Percentiles rank a stretch among this genome's conserved stretches.
Evolutionary conservation across 1,140 invertebrate species (phyloP).

Genomic region (Lethrus apterus): DNA sequence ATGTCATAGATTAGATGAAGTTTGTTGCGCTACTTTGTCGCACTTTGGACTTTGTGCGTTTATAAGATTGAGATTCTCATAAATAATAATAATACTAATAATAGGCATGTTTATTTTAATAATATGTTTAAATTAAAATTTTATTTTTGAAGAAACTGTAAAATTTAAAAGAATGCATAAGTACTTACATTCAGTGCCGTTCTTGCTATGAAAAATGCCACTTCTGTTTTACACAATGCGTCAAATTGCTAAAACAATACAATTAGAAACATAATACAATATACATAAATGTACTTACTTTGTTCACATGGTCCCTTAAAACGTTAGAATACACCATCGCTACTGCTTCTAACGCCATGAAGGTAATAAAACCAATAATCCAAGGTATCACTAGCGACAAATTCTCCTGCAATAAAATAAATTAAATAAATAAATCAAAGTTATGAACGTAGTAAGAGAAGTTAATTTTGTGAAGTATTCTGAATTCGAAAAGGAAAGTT

Average conservation of each 20-base stretch:
- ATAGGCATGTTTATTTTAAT: too few relatives aligned
- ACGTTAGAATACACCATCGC: constrained; percentile 71
- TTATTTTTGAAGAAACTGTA: background rate
- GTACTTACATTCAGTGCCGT: constrained; percentile 62
- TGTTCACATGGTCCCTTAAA: constrained; percentile 66
- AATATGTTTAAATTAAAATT: too few relatives aligned
- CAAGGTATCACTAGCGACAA: constrained; percentile 60
- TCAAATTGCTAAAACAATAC: constrained; percentile 63
- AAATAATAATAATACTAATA: too few relatives aligned
- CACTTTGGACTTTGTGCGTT: too few relatives aligned
- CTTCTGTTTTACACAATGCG: constrained; percentile 63
- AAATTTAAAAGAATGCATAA: constrained; percentile 13
- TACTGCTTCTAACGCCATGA: constrained; percentile 66
- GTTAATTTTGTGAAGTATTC: too few relatives aligned
- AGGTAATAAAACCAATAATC: constrained; percentile 66
- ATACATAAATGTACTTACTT: constrained; percentile 44
- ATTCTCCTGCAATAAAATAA: constrained; percentile 52
- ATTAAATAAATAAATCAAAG: too few relatives aligned
- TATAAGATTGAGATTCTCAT: too few relatives aligned
- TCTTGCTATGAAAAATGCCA: constrained; percentile 60
- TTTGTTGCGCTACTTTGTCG: too few relatives aligned
- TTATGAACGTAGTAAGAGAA: too few relatives aligned
- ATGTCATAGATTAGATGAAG: too few relatives aligned
- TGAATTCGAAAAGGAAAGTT: too few relatives aligned
- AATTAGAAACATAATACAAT: constrained; percentile 8